These are phyloP conservation scores for Entomobrya multifasciata DNA, from an alignment of 2,888 invertebrate genomes.

Conservation along the genomic window DNA sequence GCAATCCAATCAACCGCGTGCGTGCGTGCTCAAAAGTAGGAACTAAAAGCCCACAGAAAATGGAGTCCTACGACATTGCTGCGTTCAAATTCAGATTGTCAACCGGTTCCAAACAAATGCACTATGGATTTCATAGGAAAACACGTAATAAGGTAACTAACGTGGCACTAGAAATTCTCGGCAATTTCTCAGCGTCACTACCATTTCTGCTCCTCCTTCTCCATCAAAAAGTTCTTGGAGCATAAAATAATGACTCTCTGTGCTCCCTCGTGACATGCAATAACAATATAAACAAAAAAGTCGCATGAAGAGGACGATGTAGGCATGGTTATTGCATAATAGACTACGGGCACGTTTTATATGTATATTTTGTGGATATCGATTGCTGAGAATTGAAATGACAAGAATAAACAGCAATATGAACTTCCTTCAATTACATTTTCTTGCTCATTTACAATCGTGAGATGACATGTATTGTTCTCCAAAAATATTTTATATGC, in stretches of 20 bases:
- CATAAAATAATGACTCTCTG: not conserved
- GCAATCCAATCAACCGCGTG: not conserved
- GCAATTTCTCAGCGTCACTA: too few species aligned
- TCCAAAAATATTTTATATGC: not conserved
- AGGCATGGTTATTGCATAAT: not conserved
- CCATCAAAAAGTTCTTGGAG: conserved; percentile 8
- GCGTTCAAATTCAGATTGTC: not conserved
- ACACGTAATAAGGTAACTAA: too few species aligned
- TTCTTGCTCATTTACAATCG: not conserved
- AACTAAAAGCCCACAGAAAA: too few species aligned
- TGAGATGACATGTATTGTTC: not conserved
- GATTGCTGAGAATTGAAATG: too few species aligned
- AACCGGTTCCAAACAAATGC: too few species aligned
- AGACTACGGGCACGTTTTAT: not conserved
- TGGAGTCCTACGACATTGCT: not conserved
- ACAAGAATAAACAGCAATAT: too few species aligned
- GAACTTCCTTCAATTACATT: not conserved
- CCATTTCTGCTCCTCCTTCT: not conserved
- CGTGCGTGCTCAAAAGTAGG: not conserved
- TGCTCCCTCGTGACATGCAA: not conserved
- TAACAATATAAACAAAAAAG: too few species aligned
- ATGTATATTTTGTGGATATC: too few species aligned
- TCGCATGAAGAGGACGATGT: too few species aligned
- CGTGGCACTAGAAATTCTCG: too few species aligned
- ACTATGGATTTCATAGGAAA: too few species aligned